Evolutionary conservation across 1,140 invertebrate species (phyloP), one percentile per base, ranked within the genome.

Genomic region (Oryctes rhinoceros): DNA sequence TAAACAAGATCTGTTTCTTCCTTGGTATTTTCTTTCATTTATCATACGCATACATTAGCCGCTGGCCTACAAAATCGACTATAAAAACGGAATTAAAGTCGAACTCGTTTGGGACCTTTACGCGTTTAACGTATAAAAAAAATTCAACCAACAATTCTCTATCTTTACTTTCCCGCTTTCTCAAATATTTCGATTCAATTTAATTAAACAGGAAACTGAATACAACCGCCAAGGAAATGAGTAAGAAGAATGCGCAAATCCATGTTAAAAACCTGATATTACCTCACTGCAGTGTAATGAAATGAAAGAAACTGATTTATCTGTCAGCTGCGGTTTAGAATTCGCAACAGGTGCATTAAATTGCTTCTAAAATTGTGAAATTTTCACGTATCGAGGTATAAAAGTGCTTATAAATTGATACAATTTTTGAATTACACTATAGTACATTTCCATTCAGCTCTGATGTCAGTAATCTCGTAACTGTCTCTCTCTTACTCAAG

Each of bases 41-140:
- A 53, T 53, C 49, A 53, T 53, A 53, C 49, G 49, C 49, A 53
- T 53, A 53, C 49, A 53, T 53, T 53, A 53, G 49, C n/a, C 49
- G 11, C 49, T 53, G 49, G 49, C 49, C 49, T 53, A 53, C n/a
- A 13, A 53, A 53, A 15, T 53, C 49, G 49, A 53, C 49, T 53
- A 53, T 53, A 53, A 53, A 53, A 53, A 53, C 49, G 4, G n/a
- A 53, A 53, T 53, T 53, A 53, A 53, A 53, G 49, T 53, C 49
- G 13, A 53, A 6, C 49, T 53, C 49, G 13, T 53, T 53, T 53
- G 49, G 13, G n/a, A 13, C n/a, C 13, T 53, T 44, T 44, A 10
- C 5, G 39, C 49, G 49, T 53, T 53, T 53, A 13, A 53, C 9
- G 4, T 4, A 15, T 11, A 53, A 44, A 44, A 44, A 44, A 44